Conservation (phyloP, 2,888 invertebrate species). For the Gortyna flavago region DNA sequence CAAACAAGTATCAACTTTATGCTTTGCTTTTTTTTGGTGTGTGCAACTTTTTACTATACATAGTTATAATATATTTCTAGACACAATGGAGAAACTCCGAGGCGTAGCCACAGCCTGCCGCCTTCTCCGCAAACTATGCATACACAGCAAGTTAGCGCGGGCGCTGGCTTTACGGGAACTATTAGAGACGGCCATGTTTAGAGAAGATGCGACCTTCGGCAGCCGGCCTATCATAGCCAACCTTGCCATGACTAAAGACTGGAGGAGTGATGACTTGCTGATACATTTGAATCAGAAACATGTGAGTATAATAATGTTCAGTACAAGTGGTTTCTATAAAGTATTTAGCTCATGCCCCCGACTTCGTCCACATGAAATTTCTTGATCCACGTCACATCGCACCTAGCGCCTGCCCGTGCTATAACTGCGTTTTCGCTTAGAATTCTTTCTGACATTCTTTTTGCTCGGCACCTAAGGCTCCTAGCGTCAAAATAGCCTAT, state of each 20-base stretch:
- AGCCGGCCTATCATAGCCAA: slow-evolving; percentile 87
- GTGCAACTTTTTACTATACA: no score
- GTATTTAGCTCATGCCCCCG: no score
- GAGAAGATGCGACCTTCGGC: slow-evolving; percentile 92
- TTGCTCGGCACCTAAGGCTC: no score
- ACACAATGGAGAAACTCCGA: slow-evolving; percentile 90
- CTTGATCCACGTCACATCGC: no score
- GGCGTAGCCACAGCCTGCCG: slow-evolving; percentile 92
- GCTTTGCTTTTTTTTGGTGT: no score
- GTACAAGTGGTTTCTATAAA: neutral
- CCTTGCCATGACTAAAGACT: slow-evolving; percentile 81
- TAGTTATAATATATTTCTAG: slow-evolving; percentile 76
- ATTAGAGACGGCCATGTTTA: slow-evolving; percentile 93
- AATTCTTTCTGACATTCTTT: no score
- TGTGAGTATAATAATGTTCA: slow-evolving; percentile 79
- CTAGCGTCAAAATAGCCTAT: no score
- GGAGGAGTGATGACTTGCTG: slow-evolving; percentile 78
- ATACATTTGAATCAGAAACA: slow-evolving; percentile 94
- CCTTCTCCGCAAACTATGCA: slow-evolving; percentile 91
- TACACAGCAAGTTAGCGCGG: slow-evolving; percentile 92
- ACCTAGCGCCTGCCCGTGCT: no score
- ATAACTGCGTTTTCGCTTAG: no score
- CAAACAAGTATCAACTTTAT: no score
- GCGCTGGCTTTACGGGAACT: slow-evolving; percentile 93
- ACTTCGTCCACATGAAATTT: no score